Base-by-base conservation (phyloP, 2,888 invertebrate genomes). In the Cosmia pyralina region DNA sequence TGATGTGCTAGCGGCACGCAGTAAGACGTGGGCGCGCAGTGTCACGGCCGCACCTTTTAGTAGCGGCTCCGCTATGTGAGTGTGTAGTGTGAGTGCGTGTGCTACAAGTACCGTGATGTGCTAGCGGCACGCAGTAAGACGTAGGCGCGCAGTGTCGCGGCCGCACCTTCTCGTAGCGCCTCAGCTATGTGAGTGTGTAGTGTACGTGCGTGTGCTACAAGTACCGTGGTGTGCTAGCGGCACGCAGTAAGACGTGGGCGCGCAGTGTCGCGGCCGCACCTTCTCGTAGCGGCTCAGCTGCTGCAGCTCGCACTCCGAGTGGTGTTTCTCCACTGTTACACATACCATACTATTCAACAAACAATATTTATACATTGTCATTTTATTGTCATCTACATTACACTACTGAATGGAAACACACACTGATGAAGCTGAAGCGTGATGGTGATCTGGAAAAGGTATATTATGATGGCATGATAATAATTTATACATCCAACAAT, bases 201-300 rank as follows among this genome's bases (percentile, higher is more conserved):
- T 44, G 22, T 62, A 22, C 17, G 44, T 46, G 60, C 6, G 4
- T 17, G n/a, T 50, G 34, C 64, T 38, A 38, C 34, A 64, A 64
- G 97, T 98, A 92, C 99, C 99, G 96, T 99, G 99, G 90, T 95
- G 96, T 0, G 94, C 86, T 5, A 96, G 91, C 2, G 96, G 96
- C 69, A 96, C 96, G 91, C 96, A 96, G 90, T 96, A 96, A 0
- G 96, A 96, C 1, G 96, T 94, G 15, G 93, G 94, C 13, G 95
- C 93, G 85, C 96, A 96, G 87, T 96, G 96, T 4, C 96, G 91
- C 69, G 95, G 94, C 1, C 96, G 93, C 83, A 96, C 95, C 88
- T 96, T 96, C 89, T 96, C 96, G 87, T 96, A 96, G 11, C 96
- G 94, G 72, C 95, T 95, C 52, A 96, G 90, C 80, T 96, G 96